These are phyloP conservation scores for Subanguina moxae DNA, from an alignment of 1,140 invertebrate species.

Conservation along the genomic window DNA sequence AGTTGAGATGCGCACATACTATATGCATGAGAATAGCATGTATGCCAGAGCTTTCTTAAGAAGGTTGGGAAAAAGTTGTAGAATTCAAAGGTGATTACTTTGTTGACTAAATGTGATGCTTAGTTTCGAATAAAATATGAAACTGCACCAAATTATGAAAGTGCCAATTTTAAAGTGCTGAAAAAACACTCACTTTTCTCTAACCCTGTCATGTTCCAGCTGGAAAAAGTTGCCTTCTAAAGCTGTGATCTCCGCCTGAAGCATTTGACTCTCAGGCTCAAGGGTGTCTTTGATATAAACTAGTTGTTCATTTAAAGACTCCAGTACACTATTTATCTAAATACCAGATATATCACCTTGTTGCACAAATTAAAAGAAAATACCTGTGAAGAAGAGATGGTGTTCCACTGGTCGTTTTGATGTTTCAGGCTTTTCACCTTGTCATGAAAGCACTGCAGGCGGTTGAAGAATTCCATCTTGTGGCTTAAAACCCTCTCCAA, in stretches of 20 bases:
- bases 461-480: slow-evolving; percentile 44
- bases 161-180: no score
- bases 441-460: slow-evolving; percentile 30
- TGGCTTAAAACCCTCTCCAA: slow-evolving; percentile 16
- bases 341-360: not conserved
- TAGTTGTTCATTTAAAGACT: not conserved
- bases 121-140: no score
- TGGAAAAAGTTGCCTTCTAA: slow-evolving; percentile 17
- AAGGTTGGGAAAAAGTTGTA: no score
- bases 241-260: not conserved
- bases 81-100: no score
- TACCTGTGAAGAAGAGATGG: slow-evolving; percentile 19
- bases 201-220: slow-evolving; percentile 5
- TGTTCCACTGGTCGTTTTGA: slow-evolving; percentile 24
- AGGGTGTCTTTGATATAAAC: not conserved
- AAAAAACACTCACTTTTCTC: not conserved
- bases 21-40: no score
- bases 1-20: no score
- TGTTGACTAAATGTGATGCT: no score
- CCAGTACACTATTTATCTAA: slow-evolving; percentile 19
- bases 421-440: slow-evolving; percentile 14
- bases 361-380: not conserved
- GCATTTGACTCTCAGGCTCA: slow-evolving; percentile 1
- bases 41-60: no score
- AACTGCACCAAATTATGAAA: no score